Conservation (phyloP, 2,888 invertebrate genomes). For the Macrophya alboannulata region DNA sequence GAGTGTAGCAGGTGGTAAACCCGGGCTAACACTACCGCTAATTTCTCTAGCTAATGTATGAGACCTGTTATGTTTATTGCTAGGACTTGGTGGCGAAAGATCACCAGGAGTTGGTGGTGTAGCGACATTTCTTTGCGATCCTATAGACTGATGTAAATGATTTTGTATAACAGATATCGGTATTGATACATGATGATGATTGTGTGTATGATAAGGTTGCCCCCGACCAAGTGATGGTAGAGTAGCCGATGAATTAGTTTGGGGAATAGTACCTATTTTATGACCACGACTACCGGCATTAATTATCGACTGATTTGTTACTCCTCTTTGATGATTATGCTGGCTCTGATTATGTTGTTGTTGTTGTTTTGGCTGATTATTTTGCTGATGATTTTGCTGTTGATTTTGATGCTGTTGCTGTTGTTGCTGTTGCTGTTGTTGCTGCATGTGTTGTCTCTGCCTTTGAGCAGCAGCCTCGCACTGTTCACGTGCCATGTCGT, state of each 20-base stretch:
- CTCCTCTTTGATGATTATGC: constrained; percentile 60
- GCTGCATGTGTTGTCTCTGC: constrained; percentile 74
- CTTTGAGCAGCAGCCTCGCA: constrained; percentile 77
- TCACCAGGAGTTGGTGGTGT: constrained; percentile 77
- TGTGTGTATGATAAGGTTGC: constrained; percentile 43
- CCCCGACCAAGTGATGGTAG: neutral
- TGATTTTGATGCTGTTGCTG: constrained; percentile 70
- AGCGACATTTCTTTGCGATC: constrained; percentile 62
- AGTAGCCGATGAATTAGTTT: constrained; percentile 28
- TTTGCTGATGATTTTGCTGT: constrained; percentile 79
- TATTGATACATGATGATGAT: constrained; percentile 68
- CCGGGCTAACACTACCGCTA: constrained; percentile 85
- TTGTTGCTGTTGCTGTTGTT: constrained; percentile 73
- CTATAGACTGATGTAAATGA: constrained; percentile 63
- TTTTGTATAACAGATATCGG: constrained; percentile 64
- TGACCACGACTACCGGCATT: constrained; percentile 26
- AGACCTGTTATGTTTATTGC: constrained; percentile 68
- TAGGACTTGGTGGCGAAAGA: constrained; percentile 73
- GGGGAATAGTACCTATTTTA: constrained; percentile 1
- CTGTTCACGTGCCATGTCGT: constrained; percentile 82
- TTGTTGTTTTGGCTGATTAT: constrained; percentile 70
- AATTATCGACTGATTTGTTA: constrained; percentile 2
- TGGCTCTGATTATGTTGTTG: constrained; percentile 67
- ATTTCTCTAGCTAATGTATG: constrained; percentile 78
- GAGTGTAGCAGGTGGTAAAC: constrained; percentile 83